A percentile compares a stretch with the other conserved stretches of the same genome.
Evolutionary conservation across 2,797 vertebrate genomes (phyloP).

Genomic region (Pseudocheirus occidentalis): DNA sequence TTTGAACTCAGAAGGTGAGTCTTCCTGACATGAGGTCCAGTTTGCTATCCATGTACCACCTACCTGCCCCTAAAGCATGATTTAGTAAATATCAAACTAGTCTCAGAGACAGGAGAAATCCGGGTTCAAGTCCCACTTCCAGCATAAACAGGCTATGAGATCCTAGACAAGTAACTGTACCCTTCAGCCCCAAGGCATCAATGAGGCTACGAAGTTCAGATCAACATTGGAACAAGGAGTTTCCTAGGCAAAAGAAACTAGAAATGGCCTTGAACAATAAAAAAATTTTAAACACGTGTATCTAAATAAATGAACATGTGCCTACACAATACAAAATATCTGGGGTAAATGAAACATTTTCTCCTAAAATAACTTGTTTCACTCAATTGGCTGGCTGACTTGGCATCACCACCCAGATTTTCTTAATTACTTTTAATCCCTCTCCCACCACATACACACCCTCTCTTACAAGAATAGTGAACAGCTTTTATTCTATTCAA

Average conservation of each 20-base stretch:
- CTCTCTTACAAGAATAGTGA: constrained; percentile 3
- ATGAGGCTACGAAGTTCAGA: not conserved
- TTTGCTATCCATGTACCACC: not conserved
- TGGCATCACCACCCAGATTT: constrained; percentile 17
- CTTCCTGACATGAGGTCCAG: not conserved
- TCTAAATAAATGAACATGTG: constrained; percentile 7
- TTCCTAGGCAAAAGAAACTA: not conserved
- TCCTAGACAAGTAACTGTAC: not conserved
- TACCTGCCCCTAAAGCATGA: not conserved
- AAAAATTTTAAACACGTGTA: not conserved
- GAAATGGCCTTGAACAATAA: not conserved
- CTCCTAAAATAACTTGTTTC: constrained; percentile 19
- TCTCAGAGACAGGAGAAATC: not conserved
- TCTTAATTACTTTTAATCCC: constrained; percentile 25
- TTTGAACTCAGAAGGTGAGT: not conserved
- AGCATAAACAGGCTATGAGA: not conserved
- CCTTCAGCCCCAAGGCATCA: not conserved
- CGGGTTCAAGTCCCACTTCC: not conserved
- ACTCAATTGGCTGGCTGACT: constrained; percentile 22
- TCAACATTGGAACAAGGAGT: not conserved
- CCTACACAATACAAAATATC: not conserved
- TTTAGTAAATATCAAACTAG: not conserved
- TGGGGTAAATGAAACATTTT: constrained; percentile 10
- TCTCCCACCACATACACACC: constrained; percentile 21
- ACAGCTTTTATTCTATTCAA: not conserved